Percentiles rank a stretch among this genome's conserved stretches.
Evolutionary conservation across 2,888 invertebrate genomes (phyloP).

Genomic region (Pseudococcus jackbeardsleyi): DNA sequence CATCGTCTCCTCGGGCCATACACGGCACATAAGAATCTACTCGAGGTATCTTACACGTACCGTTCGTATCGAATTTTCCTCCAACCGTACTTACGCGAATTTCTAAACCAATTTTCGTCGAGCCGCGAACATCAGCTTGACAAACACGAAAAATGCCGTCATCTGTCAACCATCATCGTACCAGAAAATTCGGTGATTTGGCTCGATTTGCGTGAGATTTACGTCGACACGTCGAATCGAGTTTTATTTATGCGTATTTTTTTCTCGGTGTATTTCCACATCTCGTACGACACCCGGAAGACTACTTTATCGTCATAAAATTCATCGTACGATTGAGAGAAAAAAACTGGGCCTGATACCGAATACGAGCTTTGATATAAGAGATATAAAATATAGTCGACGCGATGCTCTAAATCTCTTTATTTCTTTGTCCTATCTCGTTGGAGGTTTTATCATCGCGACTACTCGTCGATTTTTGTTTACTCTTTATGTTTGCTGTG

Average conservation of each 20-base stretch:
- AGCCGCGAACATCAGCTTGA: not conserved
- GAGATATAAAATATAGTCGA: not conserved
- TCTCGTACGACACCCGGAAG: constrained; percentile 2
- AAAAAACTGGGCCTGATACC: not conserved
- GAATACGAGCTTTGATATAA: not conserved
- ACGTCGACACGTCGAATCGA: not conserved
- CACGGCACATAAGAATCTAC: not conserved
- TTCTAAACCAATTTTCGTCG: not conserved
- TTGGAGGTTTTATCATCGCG: not conserved
- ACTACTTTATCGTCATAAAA: constrained; percentile 1
- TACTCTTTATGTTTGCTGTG: constrained; percentile 20
- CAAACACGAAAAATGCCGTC: not conserved
- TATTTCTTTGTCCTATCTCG: not conserved
- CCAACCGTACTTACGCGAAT: not conserved
- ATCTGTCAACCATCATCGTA: not conserved
- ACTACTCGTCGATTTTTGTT: constrained; percentile 18
- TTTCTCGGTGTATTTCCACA: not conserved
- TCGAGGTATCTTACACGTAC: not conserved
- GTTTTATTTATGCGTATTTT: not conserved
- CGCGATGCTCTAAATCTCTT: not conserved
- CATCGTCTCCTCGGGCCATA: not conserved
- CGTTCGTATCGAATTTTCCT: not conserved
- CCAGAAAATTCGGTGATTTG: not conserved
- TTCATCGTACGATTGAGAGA: not conserved
- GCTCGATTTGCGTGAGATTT: not conserved